Evolutionary conservation across 64 coral and sea anemone species (phyloP).

Genomic region (Stichodactyla mertensii): DNA sequence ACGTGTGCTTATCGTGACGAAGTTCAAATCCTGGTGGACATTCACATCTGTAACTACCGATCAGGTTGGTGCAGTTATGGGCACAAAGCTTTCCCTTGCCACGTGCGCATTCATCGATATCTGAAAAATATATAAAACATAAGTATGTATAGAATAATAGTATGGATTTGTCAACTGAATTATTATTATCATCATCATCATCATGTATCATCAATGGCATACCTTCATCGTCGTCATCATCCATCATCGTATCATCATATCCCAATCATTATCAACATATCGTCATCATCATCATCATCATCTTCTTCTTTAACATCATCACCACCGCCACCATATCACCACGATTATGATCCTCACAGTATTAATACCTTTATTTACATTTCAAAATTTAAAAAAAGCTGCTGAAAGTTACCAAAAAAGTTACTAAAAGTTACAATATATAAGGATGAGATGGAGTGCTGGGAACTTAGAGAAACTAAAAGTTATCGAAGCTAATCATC

Average conservation of each 20-base stretch:
- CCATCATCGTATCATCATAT: no score
- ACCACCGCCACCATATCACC: not conserved
- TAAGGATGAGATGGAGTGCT: no score
- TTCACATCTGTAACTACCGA: constrained; percentile 6
- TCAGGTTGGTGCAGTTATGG: not conserved
- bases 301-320: not conserved
- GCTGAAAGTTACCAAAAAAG: no score
- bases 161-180: not conserved
- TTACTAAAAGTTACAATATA: no score
- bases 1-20: not conserved
- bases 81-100: not conserved
- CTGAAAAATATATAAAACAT: not conserved
- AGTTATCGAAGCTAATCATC: no score
- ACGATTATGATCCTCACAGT: not conserved
- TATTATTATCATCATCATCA: not conserved
- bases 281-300: no score
- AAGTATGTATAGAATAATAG: no score
- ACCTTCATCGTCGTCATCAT: no score
- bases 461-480: no score
- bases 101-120: constrained; percentile 41
- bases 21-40: constrained; percentile 16
- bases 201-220: no score
- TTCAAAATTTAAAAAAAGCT: no score
- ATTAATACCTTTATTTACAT: no score
- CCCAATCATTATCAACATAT: not conserved